A percentile compares a stretch with the other conserved stretches of the same genome.
These are phyloP conservation scores for Callipepla squamata DNA, from an alignment of 2,113 vertebrate genomes.

Conservation along the genomic window DNA sequence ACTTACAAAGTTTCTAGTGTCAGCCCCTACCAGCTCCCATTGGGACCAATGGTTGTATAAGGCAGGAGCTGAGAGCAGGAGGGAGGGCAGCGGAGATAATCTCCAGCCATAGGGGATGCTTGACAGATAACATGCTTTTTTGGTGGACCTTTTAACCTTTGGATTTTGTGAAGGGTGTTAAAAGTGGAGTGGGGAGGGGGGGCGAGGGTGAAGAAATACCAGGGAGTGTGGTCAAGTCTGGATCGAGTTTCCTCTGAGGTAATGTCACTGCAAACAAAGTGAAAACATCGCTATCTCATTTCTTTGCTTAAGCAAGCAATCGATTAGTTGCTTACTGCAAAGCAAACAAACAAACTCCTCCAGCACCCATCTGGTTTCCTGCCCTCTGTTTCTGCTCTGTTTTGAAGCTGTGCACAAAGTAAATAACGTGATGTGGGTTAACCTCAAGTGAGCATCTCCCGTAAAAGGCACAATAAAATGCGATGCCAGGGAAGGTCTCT, in stretches of 20 bases:
- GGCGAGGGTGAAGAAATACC: background rate
- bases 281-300: conserved; percentile 21
- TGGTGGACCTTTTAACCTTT: conserved; percentile 31
- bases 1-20: conserved; percentile 26
- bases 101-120: background rate
- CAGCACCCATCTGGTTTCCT: background rate
- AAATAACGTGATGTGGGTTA: background rate
- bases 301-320: conserved; percentile 28
- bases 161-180: conserved; percentile 13
- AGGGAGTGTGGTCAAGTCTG: background rate
- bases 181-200: background rate
- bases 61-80: conserved; percentile 18
- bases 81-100: conserved; percentile 33
- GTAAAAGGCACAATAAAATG: background rate
- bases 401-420: background rate
- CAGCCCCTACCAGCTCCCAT: background rate
- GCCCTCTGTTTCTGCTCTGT: background rate
- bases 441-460: background rate
- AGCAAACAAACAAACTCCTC: conserved; percentile 35
- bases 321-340: conserved; percentile 36
- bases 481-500: background rate
- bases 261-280: conserved; percentile 31
- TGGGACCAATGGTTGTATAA: background rate
- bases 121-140: conserved; percentile 2
- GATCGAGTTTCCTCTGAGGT: background rate